These are phyloP conservation scores for Pelochelys cantorii DNA, from an alignment of 2,797 vertebrate genomes.

Conservation along the genomic window DNA sequence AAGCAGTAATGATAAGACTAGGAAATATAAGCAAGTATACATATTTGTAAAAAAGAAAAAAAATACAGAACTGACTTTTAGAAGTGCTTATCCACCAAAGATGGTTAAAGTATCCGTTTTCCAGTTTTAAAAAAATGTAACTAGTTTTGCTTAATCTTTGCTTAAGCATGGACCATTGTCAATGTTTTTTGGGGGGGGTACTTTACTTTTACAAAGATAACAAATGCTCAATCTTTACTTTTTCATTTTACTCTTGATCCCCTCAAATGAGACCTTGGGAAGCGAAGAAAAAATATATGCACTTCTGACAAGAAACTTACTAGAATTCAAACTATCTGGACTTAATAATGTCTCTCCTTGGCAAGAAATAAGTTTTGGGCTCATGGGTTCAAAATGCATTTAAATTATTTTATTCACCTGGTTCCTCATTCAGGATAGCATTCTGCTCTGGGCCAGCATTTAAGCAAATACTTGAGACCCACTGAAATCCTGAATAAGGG, in stretches of 20 bases:
- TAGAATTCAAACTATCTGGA: not conserved
- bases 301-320: not conserved
- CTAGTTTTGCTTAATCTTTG: not conserved
- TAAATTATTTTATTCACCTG: not conserved
- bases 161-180: not conserved
- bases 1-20: not conserved
- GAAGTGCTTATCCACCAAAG: constrained; percentile 8
- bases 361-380: not conserved
- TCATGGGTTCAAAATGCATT: not conserved
- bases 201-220: not conserved
- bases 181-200: not conserved
- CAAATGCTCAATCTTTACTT: not conserved
- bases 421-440: not conserved
- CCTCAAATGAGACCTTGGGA: not conserved
- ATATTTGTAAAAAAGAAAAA: not conserved
- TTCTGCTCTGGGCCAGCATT: not conserved
- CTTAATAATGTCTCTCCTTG: not conserved
- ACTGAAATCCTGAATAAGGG: not conserved
- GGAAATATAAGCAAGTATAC: not conserved
- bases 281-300: not conserved
- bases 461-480: not conserved
- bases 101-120: constrained; percentile 2
- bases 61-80: not conserved
- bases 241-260: not conserved
- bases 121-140: not conserved